Evolutionary conservation across 2,113 vertebrate species (phyloP), one percentile per base, ranked within the genome.

Genomic region (Ia io): DNA sequence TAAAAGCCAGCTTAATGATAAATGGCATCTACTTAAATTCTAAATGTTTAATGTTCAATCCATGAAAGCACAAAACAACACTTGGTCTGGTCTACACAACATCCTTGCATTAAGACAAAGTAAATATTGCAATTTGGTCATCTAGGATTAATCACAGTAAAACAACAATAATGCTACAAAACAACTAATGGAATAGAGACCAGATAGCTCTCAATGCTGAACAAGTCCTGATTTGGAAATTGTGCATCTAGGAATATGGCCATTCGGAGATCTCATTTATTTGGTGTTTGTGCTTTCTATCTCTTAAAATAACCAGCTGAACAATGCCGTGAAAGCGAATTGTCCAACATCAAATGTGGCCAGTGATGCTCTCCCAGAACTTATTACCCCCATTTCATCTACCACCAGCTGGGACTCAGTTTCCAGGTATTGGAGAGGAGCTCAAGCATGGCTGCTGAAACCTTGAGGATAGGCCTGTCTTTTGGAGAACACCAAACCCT

Each of bases 21-120:
- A 77, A 93, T 83, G 71, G n/a, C 84, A 84, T 67, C 78, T 94
- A 22, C 67, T 94, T 78, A 90, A 90, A 84, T 69, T 92, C 71
- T 90, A 65, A 93, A 56, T 7, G n/a, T 93, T 94, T 92, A 65
- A 76, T 4, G 16, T 78, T 91, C 73, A 59, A 51, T 42, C 82
- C 35, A 53, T 49, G 13, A 76, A 90, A 94, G 56, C 82, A 22
- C 53, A 90, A 82, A 76, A 67, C 35, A 89, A 53, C 18, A 63
- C 30, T 87, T 73, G 37, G 61, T 90, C 84, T 71, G 37, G 67
- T 90, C 84, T 67, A 47, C 32, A 44, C 32, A 95, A 83, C 6
- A 93, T 65, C 63, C 88, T 37, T 37, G 37, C 37, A 82, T 83
- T 80, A 25, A 92, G 40, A 82, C 53, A 76, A 95, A 87, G 65